phyloP scores from a whole-genome alignment of 2,113 vertebrate genomes.

The Sylvia atricapilla region DNA sequence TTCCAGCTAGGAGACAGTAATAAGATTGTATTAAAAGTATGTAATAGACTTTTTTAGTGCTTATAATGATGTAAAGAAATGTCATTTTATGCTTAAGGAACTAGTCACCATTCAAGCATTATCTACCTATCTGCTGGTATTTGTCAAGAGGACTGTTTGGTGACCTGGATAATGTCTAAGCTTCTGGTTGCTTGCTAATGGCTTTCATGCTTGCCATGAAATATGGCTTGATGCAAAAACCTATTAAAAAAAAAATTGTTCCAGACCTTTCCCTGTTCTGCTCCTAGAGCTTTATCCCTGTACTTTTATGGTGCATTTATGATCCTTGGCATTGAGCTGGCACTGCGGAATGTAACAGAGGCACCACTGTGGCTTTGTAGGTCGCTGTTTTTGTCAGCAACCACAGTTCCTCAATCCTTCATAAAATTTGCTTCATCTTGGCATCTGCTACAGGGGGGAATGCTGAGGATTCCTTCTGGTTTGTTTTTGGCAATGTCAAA shows the following conservation, averaged over 20 bases:
- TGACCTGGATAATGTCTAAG: background rate
- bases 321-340: background rate
- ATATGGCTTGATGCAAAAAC: background rate
- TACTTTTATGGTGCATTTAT: background rate
- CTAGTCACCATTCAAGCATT: background rate
- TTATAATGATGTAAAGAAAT: background rate
- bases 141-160: background rate
- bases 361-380: background rate
- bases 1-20: background rate
- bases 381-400: background rate
- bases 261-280: background rate
- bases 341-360: background rate
- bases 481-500: background rate
- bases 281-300: background rate
- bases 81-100: background rate
- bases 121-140: background rate
- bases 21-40: background rate
- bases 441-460: background rate
- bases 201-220: background rate
- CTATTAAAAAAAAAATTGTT: background rate
- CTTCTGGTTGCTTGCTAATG: background rate
- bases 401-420: background rate
- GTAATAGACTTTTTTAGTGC: background rate
- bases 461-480: background rate
- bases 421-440: background rate